phyloP scores from a whole-genome alignment of 2,113 vertebrate genomes.

The Melanocharis versteri region DNA sequence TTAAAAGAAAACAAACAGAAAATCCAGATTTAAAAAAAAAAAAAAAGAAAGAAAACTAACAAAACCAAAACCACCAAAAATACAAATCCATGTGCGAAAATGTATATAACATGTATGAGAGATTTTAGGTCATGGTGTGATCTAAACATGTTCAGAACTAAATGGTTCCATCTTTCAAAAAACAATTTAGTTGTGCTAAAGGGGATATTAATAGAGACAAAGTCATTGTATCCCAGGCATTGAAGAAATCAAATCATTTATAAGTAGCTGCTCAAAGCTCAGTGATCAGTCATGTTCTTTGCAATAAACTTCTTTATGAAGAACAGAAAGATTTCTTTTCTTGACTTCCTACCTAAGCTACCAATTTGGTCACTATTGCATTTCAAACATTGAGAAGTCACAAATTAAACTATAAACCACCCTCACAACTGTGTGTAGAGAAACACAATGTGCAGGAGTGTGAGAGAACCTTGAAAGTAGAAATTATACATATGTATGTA shows the following conservation, averaged over 20 bases:
- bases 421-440: background rate
- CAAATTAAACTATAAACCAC: background rate
- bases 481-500: background rate
- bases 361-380: background rate
- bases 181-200: conserved; percentile 36
- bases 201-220: conserved; percentile 25
- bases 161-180: conserved; percentile 43
- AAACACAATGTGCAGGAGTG: background rate
- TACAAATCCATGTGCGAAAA: background rate
- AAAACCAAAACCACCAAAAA: background rate
- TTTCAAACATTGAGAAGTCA: background rate
- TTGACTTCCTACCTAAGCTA: background rate
- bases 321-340: background rate
- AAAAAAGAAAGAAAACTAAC: background rate
- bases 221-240: conserved; percentile 16
- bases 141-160: conserved; percentile 31
- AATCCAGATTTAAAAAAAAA: conserved; percentile 10
- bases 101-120: background rate
- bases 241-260: conserved; percentile 7
- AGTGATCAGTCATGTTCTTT: conserved; percentile 19
- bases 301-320: background rate
- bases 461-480: background rate
- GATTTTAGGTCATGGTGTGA: background rate
- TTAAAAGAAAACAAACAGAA: background rate
- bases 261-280: conserved; percentile 39